phyloP scores from a whole-genome alignment of 2,888 invertebrate species.

The Dascillus cervinus region DNA sequence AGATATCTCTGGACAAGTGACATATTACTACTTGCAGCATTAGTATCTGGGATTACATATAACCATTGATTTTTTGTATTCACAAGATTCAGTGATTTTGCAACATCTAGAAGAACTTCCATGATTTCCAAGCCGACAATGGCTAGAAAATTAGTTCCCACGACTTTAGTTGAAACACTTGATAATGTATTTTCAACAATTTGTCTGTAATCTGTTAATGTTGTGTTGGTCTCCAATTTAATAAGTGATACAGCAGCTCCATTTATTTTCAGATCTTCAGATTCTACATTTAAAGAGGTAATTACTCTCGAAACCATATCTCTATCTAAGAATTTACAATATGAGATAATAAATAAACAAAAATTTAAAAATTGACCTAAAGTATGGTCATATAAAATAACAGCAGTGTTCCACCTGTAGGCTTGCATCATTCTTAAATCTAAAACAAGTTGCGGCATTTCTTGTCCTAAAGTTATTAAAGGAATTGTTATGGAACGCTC shows the following conservation, averaged over 20 bases:
- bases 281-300: slow-evolving; percentile 46
- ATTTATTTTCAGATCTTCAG: slow-evolving; percentile 17
- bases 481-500: slow-evolving; percentile 65
- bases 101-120: slow-evolving; percentile 59
- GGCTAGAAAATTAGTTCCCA: slow-evolving; percentile 49
- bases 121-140: slow-evolving; percentile 56
- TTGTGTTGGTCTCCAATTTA: slow-evolving; percentile 24
- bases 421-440: slow-evolving; percentile 61
- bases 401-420: slow-evolving; percentile 64
- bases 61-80: slow-evolving; percentile 73
- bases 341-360: too few relatives aligned
- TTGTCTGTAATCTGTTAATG: slow-evolving; percentile 26
- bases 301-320: slow-evolving; percentile 61
- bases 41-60: slow-evolving; percentile 63
- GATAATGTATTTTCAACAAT: slow-evolving; percentile 30
- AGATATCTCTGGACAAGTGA: slow-evolving; percentile 51
- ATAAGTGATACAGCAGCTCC: slow-evolving; percentile 33
- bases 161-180: slow-evolving; percentile 30
- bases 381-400: slow-evolving; percentile 65
- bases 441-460: slow-evolving; percentile 68
- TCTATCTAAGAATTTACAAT: slow-evolving; percentile 49
- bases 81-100: slow-evolving; percentile 58
- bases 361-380: slow-evolving; percentile 50
- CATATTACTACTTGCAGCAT: slow-evolving; percentile 45
- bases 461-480: slow-evolving; percentile 58